These are phyloP conservation scores for Serrognathus titanus DNA, from an alignment of 2,888 invertebrate species.

Conservation along the genomic window DNA sequence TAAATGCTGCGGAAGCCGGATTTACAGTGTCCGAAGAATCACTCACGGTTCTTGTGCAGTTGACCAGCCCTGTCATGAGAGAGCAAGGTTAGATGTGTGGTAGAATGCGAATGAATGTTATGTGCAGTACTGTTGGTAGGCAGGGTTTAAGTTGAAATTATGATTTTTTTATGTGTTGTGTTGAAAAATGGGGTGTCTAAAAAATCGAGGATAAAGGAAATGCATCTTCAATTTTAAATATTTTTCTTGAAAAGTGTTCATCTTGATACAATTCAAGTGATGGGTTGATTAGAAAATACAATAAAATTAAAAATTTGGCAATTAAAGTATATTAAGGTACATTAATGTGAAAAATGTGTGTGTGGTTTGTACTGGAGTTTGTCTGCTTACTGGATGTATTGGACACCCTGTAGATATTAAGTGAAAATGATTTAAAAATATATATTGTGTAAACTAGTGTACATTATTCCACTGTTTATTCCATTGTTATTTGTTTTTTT, in stretches of 20 bases:
- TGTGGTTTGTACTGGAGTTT: neutral
- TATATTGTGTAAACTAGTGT: too few relatives aligned
- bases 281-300: too few relatives aligned
- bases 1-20: slow-evolving; percentile 81
- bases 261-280: neutral
- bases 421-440: too few relatives aligned
- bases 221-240: neutral
- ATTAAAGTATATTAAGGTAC: neutral
- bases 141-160: slow-evolving; percentile 47
- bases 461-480: too few relatives aligned
- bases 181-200: neutral
- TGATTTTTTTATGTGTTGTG: neutral
- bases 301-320: too few relatives aligned
- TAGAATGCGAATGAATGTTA: slow-evolving; percentile 22
- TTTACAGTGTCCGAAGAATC: slow-evolving; percentile 76
- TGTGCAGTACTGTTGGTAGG: slow-evolving; percentile 44
- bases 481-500: too few relatives aligned
- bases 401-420: too few relatives aligned
- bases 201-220: neutral
- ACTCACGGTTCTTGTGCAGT: slow-evolving; percentile 79
- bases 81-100: slow-evolving; percentile 60
- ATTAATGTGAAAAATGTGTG: slow-evolving; percentile 3
- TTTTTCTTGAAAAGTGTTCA: neutral
- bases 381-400: neutral
- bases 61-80: slow-evolving; percentile 91